Base-by-base conservation (phyloP, 2,797 vertebrate genomes). In the Amblyraja radiata region DNA sequence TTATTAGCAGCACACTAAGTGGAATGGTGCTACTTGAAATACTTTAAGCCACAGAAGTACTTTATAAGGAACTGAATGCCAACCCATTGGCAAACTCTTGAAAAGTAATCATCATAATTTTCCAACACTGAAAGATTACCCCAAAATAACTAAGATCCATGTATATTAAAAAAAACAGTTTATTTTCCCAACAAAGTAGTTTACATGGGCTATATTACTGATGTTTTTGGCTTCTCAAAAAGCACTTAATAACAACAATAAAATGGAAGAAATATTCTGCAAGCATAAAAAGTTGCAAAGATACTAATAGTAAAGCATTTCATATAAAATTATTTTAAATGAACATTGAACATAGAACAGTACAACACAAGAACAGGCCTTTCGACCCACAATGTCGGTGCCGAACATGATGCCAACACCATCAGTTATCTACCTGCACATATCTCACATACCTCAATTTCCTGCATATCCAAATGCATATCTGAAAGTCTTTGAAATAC, bases 1-100 rank as follows among this genome's bases (percentile, higher is more conserved):
- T 86, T 86, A 86, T 86, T 86, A 61, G 61, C 83, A 63, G 83
- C 28, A 86, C 83, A 63, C 58, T n/a, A 28, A 86, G 25, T 54
- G 61, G 58, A 86, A 63, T 86, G 54, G 25, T 86, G 58, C 13
- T 61, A 28, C 14, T 86, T 86, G 83, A 86, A 86, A 68, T 90
- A 32, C 73, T 73, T 71, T 32, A 32, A 90, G 73, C 68, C 36
- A 71, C 88, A 90, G 21, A 71, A 4, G 7, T 32, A 63, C 14
- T 71, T 90, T 90, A 39, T 32, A 14, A 13, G 16, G 23, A 90
- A 73, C 68, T 71, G 36, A 90, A 32, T 71, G 36, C 63, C 32
- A 21, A 71, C 65, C 68, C 28, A 73, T 32, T 23, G 8, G 36
- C 16, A 16, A 90, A 36, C n/a, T 16, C 86, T 71, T 7, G 14